Evolutionary conservation across 2,113 vertebrate genomes (phyloP), one percentile per base, ranked within the genome.

Genomic region (Psettodes erumei): DNA sequence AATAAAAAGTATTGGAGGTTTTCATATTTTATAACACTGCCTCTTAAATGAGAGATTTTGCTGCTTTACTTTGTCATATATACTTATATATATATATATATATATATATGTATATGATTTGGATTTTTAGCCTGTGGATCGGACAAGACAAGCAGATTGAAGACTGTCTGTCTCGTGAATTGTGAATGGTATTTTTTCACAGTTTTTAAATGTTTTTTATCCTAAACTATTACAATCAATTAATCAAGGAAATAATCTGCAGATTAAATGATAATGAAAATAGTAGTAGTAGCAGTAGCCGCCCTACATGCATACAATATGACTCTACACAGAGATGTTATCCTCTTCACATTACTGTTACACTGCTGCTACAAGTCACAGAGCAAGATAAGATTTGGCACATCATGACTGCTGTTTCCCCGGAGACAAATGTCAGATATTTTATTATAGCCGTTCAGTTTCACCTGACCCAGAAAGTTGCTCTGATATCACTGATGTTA

Each of bases 361-460:
- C 16, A 43, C 43, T 47, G 11, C 4, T 0, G 1, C 18, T 59
- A 30, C 8, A 68, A 55, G 18, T 48, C 40, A 75, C 21, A 8
- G 68, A 62, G 62, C 12, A 8, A 18, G 8, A 51, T 40, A 10
- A 3, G 35, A 30, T 32, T n/a, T 58, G 51, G 13, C 42, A 35
- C 69, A 43, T 42, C 12, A 13, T 50, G 35, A 50, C 25, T 2
- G 13, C 13, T 23, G 50, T 51, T 55, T 32, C 40, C 56, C 16
- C 33, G 21, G 65, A 64, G 21, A 78, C 33, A 75, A 75, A 75
- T 38, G 45, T 67, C 2, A 11, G 38, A 53, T 55, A 47, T 19
- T 40, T 37, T 51, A 27, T 23, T 62, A 32, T 9, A 25, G 47
- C 32, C 27, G 13, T 28, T 56, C 10, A 2, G 23, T 25, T 27